Evolutionary conservation across 2,113 vertebrate species (phyloP).

Genomic region (Pelecanus crispus): DNA sequence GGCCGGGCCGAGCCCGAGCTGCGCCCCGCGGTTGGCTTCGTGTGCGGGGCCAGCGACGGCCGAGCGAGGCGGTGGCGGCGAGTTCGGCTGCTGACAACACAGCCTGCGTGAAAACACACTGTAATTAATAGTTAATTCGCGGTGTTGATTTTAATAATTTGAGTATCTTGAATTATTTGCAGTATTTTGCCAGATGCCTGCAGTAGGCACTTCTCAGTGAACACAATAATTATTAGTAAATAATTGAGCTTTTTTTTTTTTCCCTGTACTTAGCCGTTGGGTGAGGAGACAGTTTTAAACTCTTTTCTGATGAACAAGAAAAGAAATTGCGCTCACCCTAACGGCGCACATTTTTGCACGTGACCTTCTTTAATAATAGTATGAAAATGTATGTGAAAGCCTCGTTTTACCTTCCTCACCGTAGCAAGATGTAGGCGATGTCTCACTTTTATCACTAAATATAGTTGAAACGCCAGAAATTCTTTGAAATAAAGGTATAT

Average conservation of each 20-base stretch:
- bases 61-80: background rate
- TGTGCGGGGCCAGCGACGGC: background rate
- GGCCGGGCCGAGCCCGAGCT: too few species aligned
- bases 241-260: background rate
- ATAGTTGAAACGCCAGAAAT: background rate
- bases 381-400: background rate
- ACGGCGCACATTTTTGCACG: background rate
- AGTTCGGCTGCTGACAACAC: background rate
- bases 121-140: background rate
- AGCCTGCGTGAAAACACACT: background rate
- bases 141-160: conserved; percentile 28
- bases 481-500: background rate
- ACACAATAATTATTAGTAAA: conserved; percentile 6
- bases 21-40: too few species aligned
- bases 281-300: background rate
- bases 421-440: background rate
- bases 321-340: background rate
- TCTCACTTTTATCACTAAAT: background rate
- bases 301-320: background rate
- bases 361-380: background rate
- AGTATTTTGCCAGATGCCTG: background rate
- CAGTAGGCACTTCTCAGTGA: background rate
- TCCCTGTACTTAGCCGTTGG: background rate
- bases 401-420: background rate
- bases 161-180: background rate